Evolutionary conservation across 2,888 invertebrate species (phyloP).

Genomic region (Drosophila algonquin): DNA sequence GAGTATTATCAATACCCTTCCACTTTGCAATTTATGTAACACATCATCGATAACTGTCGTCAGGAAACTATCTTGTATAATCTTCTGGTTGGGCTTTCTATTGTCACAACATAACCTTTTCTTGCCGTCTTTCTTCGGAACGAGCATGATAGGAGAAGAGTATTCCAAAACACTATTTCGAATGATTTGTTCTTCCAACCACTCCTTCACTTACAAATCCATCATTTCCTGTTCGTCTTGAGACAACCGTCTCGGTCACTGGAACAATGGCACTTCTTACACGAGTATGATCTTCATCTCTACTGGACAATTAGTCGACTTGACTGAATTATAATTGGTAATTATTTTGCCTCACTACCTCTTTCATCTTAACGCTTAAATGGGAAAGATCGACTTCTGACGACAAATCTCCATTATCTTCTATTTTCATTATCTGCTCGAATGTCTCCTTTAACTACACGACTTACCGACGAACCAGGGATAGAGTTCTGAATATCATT

Average conservation of each 20-base stretch:
- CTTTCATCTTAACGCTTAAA: too few relatives aligned
- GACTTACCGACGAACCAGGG: too few relatives aligned
- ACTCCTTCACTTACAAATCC: not conserved
- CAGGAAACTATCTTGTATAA: constrained; percentile 2
- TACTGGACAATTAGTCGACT: not conserved
- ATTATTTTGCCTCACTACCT: too few relatives aligned
- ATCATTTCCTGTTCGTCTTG: not conserved
- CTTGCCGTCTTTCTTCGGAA: constrained; percentile 3
- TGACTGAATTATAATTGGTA: constrained; percentile 1
- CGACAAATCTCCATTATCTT: too few relatives aligned
- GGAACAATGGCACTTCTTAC: not conserved
- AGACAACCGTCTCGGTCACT: not conserved
- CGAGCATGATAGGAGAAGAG: constrained; percentile 1
- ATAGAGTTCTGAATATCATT: too few relatives aligned
- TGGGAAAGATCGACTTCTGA: too few relatives aligned
- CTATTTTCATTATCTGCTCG: too few relatives aligned
- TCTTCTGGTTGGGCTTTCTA: not conserved
- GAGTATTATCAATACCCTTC: not conserved
- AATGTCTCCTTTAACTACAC: too few relatives aligned
- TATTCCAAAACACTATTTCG: constrained; percentile 1
- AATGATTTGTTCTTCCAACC: not conserved
- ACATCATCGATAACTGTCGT: too few relatives aligned
- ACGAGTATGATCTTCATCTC: not conserved
- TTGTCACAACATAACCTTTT: constrained; percentile 2
- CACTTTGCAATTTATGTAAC: not conserved